A percentile compares a stretch with the other conserved stretches of the same genome.
These are phyloP conservation scores for Cervus canadensis DNA, from an alignment of 2,113 vertebrate species.

Conservation along the genomic window DNA sequence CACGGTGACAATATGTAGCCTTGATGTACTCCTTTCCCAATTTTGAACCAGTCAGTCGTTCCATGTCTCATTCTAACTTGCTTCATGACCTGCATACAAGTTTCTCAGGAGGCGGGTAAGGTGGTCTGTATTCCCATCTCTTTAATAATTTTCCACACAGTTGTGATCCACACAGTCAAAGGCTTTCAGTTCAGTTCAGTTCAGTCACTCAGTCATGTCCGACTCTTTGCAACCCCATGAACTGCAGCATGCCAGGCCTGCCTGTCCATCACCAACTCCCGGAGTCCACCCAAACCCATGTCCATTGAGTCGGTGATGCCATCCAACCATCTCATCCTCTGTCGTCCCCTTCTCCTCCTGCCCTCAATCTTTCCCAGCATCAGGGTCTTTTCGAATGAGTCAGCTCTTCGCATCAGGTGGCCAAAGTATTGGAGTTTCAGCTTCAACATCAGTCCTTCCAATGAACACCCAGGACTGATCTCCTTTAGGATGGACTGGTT, in stretches of 20 bases:
- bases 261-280: too few relatives aligned
- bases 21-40: background rate
- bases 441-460: background rate
- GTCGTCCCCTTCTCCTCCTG: background rate
- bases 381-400: background rate
- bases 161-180: background rate
- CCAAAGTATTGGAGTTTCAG: background rate
- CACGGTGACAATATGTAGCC: background rate
- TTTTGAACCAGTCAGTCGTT: background rate
- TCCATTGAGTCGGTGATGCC: background rate
- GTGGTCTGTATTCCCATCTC: background rate
- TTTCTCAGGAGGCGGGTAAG: background rate
- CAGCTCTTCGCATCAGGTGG: background rate
- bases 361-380: background rate
- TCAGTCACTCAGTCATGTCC: background rate
- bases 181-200: background rate
- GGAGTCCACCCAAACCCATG: background rate
- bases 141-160: background rate
- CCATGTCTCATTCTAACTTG: background rate
- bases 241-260: background rate
- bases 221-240: too few relatives aligned
- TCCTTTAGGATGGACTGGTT: background rate
- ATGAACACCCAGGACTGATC: background rate
- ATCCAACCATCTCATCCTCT: background rate
- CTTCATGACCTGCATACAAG: background rate